phyloP scores from a whole-genome alignment of 2,113 vertebrate species.

The Tylochromis polylepis region DNA sequence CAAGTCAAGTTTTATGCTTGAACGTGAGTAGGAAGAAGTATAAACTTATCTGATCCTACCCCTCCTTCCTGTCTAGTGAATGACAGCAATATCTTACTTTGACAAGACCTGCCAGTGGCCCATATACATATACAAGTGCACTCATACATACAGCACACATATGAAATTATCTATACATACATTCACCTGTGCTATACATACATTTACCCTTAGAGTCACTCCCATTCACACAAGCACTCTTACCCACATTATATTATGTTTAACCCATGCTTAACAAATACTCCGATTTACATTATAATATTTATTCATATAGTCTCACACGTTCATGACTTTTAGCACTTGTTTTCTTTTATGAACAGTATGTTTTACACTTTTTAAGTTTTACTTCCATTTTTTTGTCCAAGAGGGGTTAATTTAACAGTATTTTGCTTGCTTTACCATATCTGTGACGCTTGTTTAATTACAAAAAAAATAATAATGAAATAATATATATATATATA shows the following conservation, averaged over 20 bases:
- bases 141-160: not conserved
- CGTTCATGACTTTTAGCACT: not conserved
- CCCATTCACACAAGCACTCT: not conserved
- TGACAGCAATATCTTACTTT: not conserved
- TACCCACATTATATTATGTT: not conserved
- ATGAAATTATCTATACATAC: not conserved
- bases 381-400: not conserved
- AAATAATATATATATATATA: too few species aligned
- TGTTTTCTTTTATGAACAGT: not conserved
- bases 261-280: not conserved
- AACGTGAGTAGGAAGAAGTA: not conserved
- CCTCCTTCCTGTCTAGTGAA: not conserved
- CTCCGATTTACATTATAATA: not conserved
- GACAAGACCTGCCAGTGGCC: not conserved
- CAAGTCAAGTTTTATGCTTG: not conserved
- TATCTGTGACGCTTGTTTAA: not conserved
- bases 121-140: not conserved
- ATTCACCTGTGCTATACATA: not conserved
- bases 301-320: not conserved
- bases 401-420: not conserved
- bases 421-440: not conserved
- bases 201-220: not conserved
- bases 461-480: not conserved
- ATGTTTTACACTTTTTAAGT: not conserved
- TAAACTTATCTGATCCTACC: not conserved